phyloP scores from a whole-genome alignment of 2,797 vertebrate genomes.

The Eupleurogrammus muticus region DNA sequence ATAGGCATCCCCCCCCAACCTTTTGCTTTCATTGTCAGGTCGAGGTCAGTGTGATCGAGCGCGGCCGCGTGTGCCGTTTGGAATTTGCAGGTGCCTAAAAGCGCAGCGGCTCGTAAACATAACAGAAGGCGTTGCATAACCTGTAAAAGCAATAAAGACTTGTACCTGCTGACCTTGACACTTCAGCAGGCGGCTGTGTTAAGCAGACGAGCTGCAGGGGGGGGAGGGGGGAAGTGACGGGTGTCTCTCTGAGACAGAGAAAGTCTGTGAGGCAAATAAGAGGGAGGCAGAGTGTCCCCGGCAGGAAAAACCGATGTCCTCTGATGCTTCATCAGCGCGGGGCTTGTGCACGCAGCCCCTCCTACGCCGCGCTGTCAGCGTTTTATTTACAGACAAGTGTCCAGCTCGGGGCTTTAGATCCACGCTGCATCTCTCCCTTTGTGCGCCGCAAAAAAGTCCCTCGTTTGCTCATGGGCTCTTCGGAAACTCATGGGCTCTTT shows the following conservation, averaged over 20 bases:
- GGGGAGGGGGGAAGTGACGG: background rate
- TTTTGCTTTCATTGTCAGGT: slow-evolving; percentile 3
- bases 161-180: slow-evolving; percentile 61
- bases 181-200: slow-evolving; percentile 8
- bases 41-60: slow-evolving; percentile 11
- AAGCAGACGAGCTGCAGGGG: background rate
- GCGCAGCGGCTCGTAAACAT: background rate
- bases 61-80: background rate
- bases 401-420: slow-evolving; percentile 22
- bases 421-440: slow-evolving; percentile 20
- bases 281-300: slow-evolving; percentile 17
- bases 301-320: slow-evolving; percentile 41
- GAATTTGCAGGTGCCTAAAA: background rate
- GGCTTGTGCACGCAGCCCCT: slow-evolving; percentile 43
- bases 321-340: slow-evolving; percentile 63
- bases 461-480: slow-evolving; percentile 34
- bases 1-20: too few species aligned
- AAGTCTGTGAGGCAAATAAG: slow-evolving; percentile 24
- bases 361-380: slow-evolving; percentile 57
- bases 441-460: slow-evolving; percentile 38
- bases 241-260: slow-evolving; percentile 18
- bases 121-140: slow-evolving; percentile 12
- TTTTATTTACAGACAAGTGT: slow-evolving; percentile 30
- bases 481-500: slow-evolving; percentile 52
- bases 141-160: background rate